Base-by-base conservation (phyloP, 2,888 invertebrate species). In the Andrena minutula region DNA sequence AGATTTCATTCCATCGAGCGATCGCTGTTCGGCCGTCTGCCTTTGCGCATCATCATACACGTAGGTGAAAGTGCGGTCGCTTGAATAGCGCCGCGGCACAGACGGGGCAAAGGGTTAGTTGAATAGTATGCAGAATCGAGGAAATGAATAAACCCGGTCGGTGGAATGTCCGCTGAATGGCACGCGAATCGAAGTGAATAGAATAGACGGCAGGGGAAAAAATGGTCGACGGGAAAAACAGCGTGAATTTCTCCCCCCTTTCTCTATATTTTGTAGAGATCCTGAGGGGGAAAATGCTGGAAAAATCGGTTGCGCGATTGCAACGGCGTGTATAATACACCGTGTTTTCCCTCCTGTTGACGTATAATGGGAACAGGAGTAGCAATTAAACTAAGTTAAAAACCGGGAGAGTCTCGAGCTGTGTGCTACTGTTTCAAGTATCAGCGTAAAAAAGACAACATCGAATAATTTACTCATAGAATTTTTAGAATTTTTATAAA, bases 121-220 rank as follows among this genome's bases (percentile, higher is more conserved):
- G 75, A 76, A 76, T 70, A 20, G 47, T 30, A 5, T 8, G 71
- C 49, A 41, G 49, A 49, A 23, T 30, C 47, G 71, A n/a, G 63
- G 71, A 56, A 72, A 72, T 64, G 63, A 76, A 64, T 64, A 64
- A 76, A 71, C 30, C 56, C 30, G 72, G 32, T 6, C 23, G 72
- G 23, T 49, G 60, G 30, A 71, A 71, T 60, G 60, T 49, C 49
- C 71, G 58, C 12, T 41, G 71, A 71, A 71, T 71, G 71, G 49
- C 49, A 28, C 63, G n/a, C 12, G 71, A 30, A 71, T 30, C 61
- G 63, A 68, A 69, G 64, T 64, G 72, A 47, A 68, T 68, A 58
- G 47, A 58, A 35, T n/a, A 16, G 32, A 60, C 49, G 16, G 2
- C 2, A 8, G 28, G 16, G 64, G 41, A 20, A 23, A 30, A 58